phyloP scores from a whole-genome alignment of 2,113 vertebrate species.

The Cochlearius cochlearius region DNA sequence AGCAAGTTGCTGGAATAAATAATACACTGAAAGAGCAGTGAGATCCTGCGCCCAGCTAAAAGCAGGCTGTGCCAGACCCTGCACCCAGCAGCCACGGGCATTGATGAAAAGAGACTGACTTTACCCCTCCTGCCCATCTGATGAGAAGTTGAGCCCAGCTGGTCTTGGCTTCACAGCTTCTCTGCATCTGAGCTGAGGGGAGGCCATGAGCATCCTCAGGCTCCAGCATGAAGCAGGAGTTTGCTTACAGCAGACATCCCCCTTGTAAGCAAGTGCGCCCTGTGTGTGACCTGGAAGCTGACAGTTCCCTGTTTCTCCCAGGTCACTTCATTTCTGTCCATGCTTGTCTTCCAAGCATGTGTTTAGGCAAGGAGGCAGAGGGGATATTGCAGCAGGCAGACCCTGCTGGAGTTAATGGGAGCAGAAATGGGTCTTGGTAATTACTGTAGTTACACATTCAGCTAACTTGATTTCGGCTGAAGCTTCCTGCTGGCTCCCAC shows the following conservation, averaged over 20 bases:
- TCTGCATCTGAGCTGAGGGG: background rate
- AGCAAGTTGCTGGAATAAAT: background rate
- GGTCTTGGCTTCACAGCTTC: background rate
- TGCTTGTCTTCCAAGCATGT: background rate
- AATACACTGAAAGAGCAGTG: accelerated
- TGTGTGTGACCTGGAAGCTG: background rate
- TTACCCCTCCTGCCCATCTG: background rate
- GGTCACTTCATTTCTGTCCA: background rate
- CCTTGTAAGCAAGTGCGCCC: background rate
- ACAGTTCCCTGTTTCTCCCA: accelerated
- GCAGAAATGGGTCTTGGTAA: background rate
- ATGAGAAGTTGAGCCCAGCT: background rate
- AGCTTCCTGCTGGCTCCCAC: background rate
- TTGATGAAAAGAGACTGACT: background rate
- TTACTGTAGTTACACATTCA: background rate
- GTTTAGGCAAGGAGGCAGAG: background rate
- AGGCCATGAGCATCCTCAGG: background rate
- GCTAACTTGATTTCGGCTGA: background rate
- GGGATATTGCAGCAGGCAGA: background rate
- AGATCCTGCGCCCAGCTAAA: background rate
- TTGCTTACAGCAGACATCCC: accelerated
- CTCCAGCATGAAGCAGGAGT: background rate
- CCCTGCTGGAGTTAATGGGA: background rate
- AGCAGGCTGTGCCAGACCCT: background rate
- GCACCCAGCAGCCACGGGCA: background rate